phyloP scores from a whole-genome alignment of 2,888 invertebrate species.

The Rapana venosa region DNA sequence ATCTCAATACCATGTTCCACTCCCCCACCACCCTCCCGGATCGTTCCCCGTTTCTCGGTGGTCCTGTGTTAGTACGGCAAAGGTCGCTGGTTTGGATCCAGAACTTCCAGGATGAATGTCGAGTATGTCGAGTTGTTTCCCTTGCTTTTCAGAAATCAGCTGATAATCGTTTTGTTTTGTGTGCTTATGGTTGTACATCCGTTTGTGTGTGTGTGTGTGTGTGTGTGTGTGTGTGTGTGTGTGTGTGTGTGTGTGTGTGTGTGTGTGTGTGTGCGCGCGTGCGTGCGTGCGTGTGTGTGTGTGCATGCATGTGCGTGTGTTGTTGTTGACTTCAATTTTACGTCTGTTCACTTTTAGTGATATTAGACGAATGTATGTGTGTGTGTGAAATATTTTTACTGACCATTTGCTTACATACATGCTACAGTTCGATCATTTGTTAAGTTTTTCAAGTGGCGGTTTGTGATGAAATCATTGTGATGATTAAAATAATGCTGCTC shows the following conservation, averaged over 20 bases:
- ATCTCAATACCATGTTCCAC: too few species aligned
- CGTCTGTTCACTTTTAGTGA: too few species aligned
- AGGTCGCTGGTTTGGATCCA: background rate
- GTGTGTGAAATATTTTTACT: too few species aligned
- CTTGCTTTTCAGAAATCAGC: background rate
- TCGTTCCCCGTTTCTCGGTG: background rate
- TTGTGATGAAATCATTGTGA: too few species aligned
- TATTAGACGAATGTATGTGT: too few species aligned
- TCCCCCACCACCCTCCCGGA: background rate
- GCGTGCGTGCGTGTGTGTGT: background rate
- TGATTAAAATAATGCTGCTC: too few species aligned
- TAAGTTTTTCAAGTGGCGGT: too few species aligned
- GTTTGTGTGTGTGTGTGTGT: constrained; percentile 7
- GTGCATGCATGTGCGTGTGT: constrained; percentile 11
- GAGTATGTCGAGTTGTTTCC: background rate
- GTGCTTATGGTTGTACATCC: background rate
- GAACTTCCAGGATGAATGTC: background rate
- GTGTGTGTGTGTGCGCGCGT: background rate
- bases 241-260: constrained; percentile 7
- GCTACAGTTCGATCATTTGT: too few species aligned
- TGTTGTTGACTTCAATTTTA: too few species aligned
- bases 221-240: constrained; percentile 18
- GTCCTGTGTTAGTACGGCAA: background rate
- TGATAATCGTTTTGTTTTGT: background rate
- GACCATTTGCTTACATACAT: too few species aligned